Percentiles rank a stretch among this genome's conserved stretches.
phyloP scores from a whole-genome alignment of 1,140 invertebrate genomes.

The Drosophila novamexicana region DNA sequence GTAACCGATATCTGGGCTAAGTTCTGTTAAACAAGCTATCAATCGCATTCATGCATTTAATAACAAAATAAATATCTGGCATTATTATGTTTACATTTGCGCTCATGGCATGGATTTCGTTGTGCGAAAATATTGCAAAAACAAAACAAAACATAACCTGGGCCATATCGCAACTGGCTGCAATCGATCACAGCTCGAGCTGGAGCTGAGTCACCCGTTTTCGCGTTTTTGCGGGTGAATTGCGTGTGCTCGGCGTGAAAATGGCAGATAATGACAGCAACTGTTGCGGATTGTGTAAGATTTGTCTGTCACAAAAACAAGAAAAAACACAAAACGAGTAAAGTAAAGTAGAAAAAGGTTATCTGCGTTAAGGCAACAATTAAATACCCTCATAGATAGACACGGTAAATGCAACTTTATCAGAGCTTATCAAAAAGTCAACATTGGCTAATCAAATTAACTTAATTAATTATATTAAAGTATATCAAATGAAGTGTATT shows the following conservation, averaged over 20 bases:
- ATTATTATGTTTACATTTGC: neutral
- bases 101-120: conserved; percentile 1
- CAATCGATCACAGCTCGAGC: conserved; percentile 18
- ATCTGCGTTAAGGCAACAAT: conserved; percentile 5
- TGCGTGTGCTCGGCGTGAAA: conserved; percentile 28
- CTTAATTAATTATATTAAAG: no score
- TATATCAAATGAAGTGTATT: no score
- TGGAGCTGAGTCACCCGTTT: conserved; percentile 17
- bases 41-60: neutral
- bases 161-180: neutral
- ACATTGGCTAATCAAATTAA: neutral
- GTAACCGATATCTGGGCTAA: neutral
- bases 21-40: neutral
- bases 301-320: conserved; percentile 10
- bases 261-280: conserved; percentile 44
- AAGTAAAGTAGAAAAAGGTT: neutral
- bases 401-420: neutral
- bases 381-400: neutral
- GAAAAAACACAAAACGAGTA: neutral
- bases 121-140: conserved; percentile 9
- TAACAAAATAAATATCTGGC: neutral
- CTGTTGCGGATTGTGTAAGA: conserved; percentile 27
- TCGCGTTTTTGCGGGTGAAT: conserved; percentile 11
- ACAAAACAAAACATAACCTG: neutral
- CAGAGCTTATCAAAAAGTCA: neutral